Evolutionary conservation across 37 sponge, comb jelly and placozoan genomes (phyloP).

Genomic region (Sycon ciliatum): DNA sequence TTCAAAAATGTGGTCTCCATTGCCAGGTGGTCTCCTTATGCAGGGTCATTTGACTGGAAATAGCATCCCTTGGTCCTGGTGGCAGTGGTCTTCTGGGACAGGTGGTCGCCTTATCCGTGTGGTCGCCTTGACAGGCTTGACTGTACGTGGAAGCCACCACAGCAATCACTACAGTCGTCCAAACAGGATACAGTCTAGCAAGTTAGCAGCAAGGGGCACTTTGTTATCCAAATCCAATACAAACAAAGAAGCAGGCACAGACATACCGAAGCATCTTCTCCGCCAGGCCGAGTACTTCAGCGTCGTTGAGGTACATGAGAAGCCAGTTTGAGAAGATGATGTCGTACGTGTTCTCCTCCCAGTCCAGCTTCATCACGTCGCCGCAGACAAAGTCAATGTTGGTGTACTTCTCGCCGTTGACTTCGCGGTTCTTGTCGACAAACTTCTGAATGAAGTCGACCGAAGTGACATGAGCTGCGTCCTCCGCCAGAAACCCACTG

Average conservation of each 20-base stretch:
- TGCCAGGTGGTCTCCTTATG: no score
- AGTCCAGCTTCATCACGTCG: slow-evolving; percentile 40
- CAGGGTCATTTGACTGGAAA: no score
- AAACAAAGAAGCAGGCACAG: background rate
- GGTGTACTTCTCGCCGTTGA: slow-evolving; percentile 24
- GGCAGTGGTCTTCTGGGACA: no score
- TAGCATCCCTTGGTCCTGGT: no score
- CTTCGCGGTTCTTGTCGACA: slow-evolving; percentile 37
- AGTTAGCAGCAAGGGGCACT: no score
- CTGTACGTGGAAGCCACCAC: no score
- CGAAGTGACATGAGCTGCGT: slow-evolving; percentile 26
- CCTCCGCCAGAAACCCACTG: slow-evolving; percentile 30
- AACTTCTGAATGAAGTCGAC: slow-evolving; percentile 54
- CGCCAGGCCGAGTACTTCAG: slow-evolving; percentile 24
- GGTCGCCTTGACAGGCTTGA: no score
- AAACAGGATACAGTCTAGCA: no score
- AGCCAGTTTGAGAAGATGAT: slow-evolving; percentile 58
- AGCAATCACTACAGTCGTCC: no score
- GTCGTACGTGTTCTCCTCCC: slow-evolving; percentile 22
- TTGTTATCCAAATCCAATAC: no score
- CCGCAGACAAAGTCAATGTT: slow-evolving; percentile 29
- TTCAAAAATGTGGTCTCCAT: no score
- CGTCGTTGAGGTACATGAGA: slow-evolving; percentile 52
- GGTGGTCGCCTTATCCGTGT: no score
- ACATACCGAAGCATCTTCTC: slow-evolving; percentile 26